Percentiles rank a stretch among this genome's conserved stretches.
These are phyloP conservation scores for Diploscapter pachys DNA, from an alignment of 1,140 invertebrate genomes.

Conservation along the genomic window DNA sequence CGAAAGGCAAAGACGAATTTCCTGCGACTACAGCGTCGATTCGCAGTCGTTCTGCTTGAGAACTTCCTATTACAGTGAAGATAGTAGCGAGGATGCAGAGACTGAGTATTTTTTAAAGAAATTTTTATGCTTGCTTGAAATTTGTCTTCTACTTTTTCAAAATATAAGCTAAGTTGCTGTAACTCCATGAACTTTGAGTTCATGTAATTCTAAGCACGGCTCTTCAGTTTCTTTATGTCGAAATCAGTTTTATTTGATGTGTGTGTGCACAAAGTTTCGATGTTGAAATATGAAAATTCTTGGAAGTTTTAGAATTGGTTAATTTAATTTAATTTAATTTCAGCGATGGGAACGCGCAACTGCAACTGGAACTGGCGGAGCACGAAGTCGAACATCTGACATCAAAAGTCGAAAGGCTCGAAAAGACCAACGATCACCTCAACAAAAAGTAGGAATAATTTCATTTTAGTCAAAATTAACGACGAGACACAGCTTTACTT, in stretches of 20 bases:
- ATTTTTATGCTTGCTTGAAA: no score
- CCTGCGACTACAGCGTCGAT: no score
- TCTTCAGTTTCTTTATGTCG: conserved; percentile 3
- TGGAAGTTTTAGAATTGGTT: background rate
- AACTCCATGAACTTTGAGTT: conserved; percentile 6
- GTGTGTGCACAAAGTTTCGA: conserved; percentile 13
- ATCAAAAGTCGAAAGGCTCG: conserved; percentile 34
- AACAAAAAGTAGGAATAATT: conserved; percentile 21
- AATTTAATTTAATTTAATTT: conserved; percentile 11
- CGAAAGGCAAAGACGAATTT: no score
- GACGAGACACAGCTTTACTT: no score
- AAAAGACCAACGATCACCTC: conserved; percentile 37
- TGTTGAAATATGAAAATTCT: background rate
- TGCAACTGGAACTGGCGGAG: conserved; percentile 47
- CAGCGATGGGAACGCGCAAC: conserved; percentile 47
- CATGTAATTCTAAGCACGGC: conserved; percentile 18
- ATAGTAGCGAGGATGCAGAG: no score
- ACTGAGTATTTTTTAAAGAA: no score
- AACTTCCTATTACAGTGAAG: no score
- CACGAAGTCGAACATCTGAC: conserved; percentile 42
- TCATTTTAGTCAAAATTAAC: no score
- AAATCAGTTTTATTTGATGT: conserved; percentile 10
- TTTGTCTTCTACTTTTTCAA: no score
- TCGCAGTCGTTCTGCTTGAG: no score
- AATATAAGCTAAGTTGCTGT: no score